Evolutionary conservation across 2,113 vertebrate species (phyloP).

Genomic region (Mastomys natalensis): DNA sequence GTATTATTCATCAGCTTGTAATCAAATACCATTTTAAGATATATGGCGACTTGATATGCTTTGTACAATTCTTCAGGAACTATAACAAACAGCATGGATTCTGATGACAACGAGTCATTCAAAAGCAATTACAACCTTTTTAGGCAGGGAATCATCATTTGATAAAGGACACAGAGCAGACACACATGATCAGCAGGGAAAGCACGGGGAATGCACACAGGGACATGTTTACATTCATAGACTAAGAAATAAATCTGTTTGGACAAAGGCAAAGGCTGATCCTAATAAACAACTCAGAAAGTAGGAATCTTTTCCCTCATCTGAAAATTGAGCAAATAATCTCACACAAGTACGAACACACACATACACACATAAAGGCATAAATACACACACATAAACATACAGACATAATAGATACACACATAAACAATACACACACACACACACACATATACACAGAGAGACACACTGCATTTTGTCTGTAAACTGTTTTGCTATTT

Average conservation of each 20-base stretch:
- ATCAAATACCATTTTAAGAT: slow-evolving; percentile 63
- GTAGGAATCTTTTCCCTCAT: not conserved
- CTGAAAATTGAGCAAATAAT: slow-evolving; percentile 60
- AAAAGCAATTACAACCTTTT: slow-evolving; percentile 79
- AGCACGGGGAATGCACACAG: slow-evolving; percentile 60
- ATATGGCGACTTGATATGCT: slow-evolving; percentile 31
- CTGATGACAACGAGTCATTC: slow-evolving; percentile 68
- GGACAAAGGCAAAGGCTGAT: slow-evolving; percentile 64
- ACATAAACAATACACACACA: not conserved
- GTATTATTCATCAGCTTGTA: slow-evolving; percentile 47
- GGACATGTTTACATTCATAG: slow-evolving; percentile 60
- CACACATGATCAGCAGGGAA: slow-evolving; percentile 64
- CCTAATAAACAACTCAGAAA: slow-evolving; percentile 62
- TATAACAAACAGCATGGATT: slow-evolving; percentile 58
- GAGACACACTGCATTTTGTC: slow-evolving; percentile 31
- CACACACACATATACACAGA: not conserved
- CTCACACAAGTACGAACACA: not conserved
- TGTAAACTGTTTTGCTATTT: slow-evolving; percentile 62
- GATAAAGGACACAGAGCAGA: slow-evolving; percentile 58
- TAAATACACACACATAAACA: not conserved
- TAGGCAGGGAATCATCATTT: slow-evolving; percentile 66
- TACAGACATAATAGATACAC: not conserved
- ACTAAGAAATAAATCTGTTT: slow-evolving; percentile 65
- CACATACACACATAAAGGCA: not conserved
- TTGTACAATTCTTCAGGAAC: slow-evolving; percentile 54